phyloP scores from a whole-genome alignment of 2,888 invertebrate genomes.

The Drosophila ezoana region DNA sequence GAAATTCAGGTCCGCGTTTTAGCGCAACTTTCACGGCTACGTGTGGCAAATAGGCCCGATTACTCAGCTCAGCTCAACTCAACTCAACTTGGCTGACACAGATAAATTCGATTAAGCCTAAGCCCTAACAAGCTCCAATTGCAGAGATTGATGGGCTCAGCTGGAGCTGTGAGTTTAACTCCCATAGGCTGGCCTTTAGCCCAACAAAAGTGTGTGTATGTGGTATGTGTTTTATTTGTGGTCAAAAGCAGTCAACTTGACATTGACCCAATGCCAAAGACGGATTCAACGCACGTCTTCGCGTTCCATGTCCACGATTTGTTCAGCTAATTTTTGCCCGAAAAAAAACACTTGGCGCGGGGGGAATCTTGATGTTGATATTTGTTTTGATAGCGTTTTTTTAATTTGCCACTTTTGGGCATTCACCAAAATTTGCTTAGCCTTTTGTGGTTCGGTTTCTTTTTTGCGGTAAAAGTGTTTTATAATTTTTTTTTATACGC shows the following conservation, averaged over 20 bases:
- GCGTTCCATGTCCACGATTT: constrained; percentile 18
- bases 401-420: constrained; percentile 67
- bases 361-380: constrained; percentile 30
- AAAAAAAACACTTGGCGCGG: constrained; percentile 21
- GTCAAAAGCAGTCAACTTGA: constrained; percentile 58
- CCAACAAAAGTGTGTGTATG: constrained; percentile 6
- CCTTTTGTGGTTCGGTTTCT: constrained; percentile 33
- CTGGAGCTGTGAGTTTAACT: background rate
- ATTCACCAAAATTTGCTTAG: constrained; percentile 56
- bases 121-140: constrained; percentile 2
- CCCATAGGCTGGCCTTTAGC: constrained; percentile 46
- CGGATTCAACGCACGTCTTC: constrained; percentile 52
- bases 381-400: constrained; percentile 53
- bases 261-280: constrained; percentile 74
- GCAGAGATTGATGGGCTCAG: constrained; percentile 27
- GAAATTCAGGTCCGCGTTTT: constrained; percentile 40
- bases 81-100: constrained; percentile 31
- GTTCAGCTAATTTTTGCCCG: constrained; percentile 49
- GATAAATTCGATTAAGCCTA: constrained; percentile 21
- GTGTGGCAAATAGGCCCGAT: constrained; percentile 36
- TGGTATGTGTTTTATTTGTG: constrained; percentile 24
- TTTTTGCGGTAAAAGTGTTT: constrained; percentile 59
- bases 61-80: constrained; percentile 13
- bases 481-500: constrained; percentile 4
- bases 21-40: constrained; percentile 52